phyloP scores from a whole-genome alignment of 2,888 invertebrate genomes.

The Drosophila anomalata region DNA sequence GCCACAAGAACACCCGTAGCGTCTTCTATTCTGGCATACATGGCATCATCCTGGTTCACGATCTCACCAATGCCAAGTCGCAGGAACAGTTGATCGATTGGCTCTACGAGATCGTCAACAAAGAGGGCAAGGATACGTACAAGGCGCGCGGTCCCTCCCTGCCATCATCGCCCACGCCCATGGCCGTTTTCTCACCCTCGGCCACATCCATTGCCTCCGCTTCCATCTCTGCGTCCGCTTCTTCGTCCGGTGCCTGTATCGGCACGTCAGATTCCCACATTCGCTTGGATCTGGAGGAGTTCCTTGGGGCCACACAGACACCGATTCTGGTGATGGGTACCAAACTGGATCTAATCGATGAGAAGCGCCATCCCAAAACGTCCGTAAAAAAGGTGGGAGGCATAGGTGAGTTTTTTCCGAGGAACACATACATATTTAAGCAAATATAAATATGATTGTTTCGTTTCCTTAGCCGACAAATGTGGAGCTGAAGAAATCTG shows the following conservation, averaged over 20 bases:
- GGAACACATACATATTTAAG: too few species aligned
- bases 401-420: constrained; percentile 71
- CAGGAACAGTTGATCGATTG: constrained; percentile 96
- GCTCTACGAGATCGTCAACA: constrained; percentile 94
- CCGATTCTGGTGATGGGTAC: constrained; percentile 98
- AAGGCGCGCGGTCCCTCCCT: constrained; percentile 54
- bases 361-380: constrained; percentile 86
- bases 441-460: background rate
- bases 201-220: background rate
- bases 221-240: background rate
- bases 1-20: constrained; percentile 95
- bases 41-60: constrained; percentile 98
- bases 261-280: constrained; percentile 26
- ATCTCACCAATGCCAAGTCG: constrained; percentile 97
- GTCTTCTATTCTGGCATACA: constrained; percentile 97
- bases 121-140: constrained; percentile 86
- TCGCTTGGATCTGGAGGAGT: constrained; percentile 92
- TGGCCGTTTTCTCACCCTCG: constrained; percentile 29
- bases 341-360: constrained; percentile 93
- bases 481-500: constrained; percentile 97
- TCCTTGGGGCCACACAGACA: constrained; percentile 93
- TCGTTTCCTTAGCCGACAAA: constrained; percentile 88
- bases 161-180: constrained; percentile 40
- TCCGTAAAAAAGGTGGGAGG: constrained; percentile 80
- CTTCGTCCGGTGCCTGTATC: background rate